A percentile compares a stretch with the other conserved stretches of the same genome.
Evolutionary conservation across 1,140 invertebrate genomes (phyloP).

Genomic region (Camponotus floridanus): DNA sequence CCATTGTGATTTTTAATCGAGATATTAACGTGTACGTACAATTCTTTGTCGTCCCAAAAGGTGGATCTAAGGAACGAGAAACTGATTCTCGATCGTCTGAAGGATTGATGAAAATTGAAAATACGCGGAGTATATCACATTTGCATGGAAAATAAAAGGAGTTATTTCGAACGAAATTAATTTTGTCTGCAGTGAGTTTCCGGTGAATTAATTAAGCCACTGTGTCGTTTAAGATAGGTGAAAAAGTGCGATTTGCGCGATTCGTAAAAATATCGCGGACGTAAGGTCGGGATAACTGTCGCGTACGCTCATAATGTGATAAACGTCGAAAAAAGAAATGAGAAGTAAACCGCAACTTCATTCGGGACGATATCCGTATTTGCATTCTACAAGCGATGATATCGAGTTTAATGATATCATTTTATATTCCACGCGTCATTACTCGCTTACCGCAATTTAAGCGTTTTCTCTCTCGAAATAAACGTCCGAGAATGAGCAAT

Average conservation of each 20-base stretch:
- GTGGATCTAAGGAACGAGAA: background rate
- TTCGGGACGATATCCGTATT: background rate
- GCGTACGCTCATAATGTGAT: background rate
- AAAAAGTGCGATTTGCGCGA: constrained; percentile 22
- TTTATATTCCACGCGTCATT: constrained; percentile 51
- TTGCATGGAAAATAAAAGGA: constrained; percentile 61
- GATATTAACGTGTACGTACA: background rate
- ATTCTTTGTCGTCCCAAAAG: background rate
- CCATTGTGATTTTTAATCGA: background rate
- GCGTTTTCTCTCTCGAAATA: constrained; percentile 31
- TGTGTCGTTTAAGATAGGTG: background rate
- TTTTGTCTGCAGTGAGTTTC: constrained; percentile 27
- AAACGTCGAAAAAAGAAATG: background rate
- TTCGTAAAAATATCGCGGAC: constrained; percentile 21
- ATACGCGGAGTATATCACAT: background rate
- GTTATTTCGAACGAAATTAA: constrained; percentile 28
- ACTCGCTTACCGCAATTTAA: constrained; percentile 21
- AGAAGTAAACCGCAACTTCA: background rate
- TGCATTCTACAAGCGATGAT: constrained; percentile 9
- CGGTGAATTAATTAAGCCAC: constrained; percentile 64
- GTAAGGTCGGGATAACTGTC: background rate
- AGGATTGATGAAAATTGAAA: constrained; percentile 63
- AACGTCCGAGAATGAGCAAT: constrained; percentile 33
- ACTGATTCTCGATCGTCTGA: constrained; percentile 25
- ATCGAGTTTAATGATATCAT: constrained; percentile 35